A percentile compares a stretch with the other conserved stretches of the same genome.
Conservation (phyloP, 2,797 vertebrate species). For the Fratercula arctica region DNA sequence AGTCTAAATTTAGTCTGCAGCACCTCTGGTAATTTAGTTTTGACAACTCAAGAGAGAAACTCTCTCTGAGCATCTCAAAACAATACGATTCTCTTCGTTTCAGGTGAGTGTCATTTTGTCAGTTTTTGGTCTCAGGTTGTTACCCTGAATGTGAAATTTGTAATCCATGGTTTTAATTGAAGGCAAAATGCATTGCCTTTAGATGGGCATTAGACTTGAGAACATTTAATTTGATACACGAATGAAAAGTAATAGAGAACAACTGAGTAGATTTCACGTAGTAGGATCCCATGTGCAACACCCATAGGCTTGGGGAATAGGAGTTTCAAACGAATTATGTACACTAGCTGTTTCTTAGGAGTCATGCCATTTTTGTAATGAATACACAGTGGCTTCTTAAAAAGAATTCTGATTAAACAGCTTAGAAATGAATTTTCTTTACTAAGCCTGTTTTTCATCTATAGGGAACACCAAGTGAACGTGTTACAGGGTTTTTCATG, state of each 20-base stretch:
- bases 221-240: neutral
- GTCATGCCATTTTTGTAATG: neutral
- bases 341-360: neutral
- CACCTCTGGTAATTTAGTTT: slow-evolving; percentile 40
- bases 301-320: neutral
- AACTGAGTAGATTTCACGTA: neutral
- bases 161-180: neutral
- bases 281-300: neutral
- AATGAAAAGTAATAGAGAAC: neutral
- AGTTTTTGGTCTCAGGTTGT: neutral
- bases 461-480: slow-evolving; percentile 4
- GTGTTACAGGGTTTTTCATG: neutral
- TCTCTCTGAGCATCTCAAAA: slow-evolving; percentile 11
- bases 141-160: neutral
- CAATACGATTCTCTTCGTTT: neutral
- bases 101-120: neutral
- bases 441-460: slow-evolving; percentile 20
- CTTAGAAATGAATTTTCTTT: slow-evolving; percentile 29
- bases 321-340: neutral
- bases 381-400: neutral
- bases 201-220: neutral
- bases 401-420: slow-evolving; percentile 36
- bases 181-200: neutral
- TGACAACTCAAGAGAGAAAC: slow-evolving; percentile 36
- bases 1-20: slow-evolving; percentile 69